Evolutionary conservation across 2,888 invertebrate species (phyloP), one percentile per base, ranked within the genome.

Genomic region (Isoperla grammatica): DNA sequence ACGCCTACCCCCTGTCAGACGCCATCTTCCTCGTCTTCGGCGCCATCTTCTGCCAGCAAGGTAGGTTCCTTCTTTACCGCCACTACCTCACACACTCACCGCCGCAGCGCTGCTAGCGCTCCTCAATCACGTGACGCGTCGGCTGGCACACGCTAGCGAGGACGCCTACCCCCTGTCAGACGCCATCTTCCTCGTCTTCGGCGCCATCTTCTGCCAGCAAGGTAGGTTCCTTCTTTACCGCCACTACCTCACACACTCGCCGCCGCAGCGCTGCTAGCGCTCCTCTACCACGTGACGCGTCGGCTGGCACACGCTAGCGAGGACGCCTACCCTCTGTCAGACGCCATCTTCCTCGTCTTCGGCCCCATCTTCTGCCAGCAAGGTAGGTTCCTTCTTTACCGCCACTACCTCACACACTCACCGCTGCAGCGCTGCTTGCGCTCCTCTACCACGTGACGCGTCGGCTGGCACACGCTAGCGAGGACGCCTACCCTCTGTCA

Each of bases 331-430:
- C 50, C 50, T n/a, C 37, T 50, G 13, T 15, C 15, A 2, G 50
- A 50, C 29, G 50, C 50, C 35, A 15, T 50, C 35, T 50, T 50
- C 37, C 12, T 50, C 13, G 50, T 50, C 13, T 50, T 50, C 37
- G 50, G 50, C 35, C 35, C 50, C 50, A 50, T 50, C 29, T 50
- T 50, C 12, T 50, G 50, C 19, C 50, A 50, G 35, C 50, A 50
- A 13, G 50, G 50, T 50, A 37, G 9, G 35, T 15, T 9, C n/a
- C n/a, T n/a, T n/a, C n/a, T n/a, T n/a, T n/a, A n/a, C n/a, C n/a
- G n/a, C n/a, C n/a, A n/a, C n/a, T n/a, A n/a, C n/a, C n/a, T n/a
- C n/a, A n/a, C 37, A 53, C 53, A 2, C 53, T 53, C 11, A 17
- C 19, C 39, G 19, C 53, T 12, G 53, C 53, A 15, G 15, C 37